Base-by-base conservation (phyloP, 2,113 vertebrate species). In the Pogona vitticeps region DNA sequence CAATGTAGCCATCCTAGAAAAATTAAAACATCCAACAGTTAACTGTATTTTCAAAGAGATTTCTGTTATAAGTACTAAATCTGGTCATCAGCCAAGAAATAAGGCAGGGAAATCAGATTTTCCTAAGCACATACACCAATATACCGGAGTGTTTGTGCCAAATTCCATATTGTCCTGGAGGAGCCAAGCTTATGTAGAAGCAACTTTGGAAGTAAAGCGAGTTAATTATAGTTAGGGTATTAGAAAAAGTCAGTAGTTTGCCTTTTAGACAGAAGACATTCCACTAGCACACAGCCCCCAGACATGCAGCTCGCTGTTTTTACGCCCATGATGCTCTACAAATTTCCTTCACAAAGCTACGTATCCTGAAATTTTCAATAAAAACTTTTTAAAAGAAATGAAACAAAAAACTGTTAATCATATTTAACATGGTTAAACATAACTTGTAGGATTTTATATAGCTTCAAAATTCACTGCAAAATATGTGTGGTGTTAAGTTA, bases 1-100 rank as follows among this genome's bases (percentile, higher is more conserved):
- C 91, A 99, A 95, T 76, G 99, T 98, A 46, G 99, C 99, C 99
- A 99, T 99, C 92, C 99, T 99, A 52, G 12, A 67, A 82, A 73
- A 93, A 89, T 40, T 79, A 75, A 90, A 95, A 89, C 61, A 90
- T 36, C 12, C 18, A 12, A 56, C 3, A 33, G n/a, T 75, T 56
- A 67, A 81, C 15, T 28, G 28, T 12, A 71, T 12, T 14, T 40
- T 84, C 59, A 84, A 13, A 31, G 3, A 20, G 6, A 3, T 38
- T 2, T 46, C 56, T 46, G 40, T 20, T 77, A 31, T 31, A 28
- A 28, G 65, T 7, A 31, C 28, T 31, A 31, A 26, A 68, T 10
- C 26, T 23, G 8, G 68, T 38, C 12, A 85, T 33, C n/a, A 36
- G 9, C 6, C 33, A 77, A 67, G 38, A 68, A 68, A 76, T 33